A percentile compares a stretch with the other conserved stretches of the same genome.
phyloP scores from a whole-genome alignment of 2,113 vertebrate genomes.

The Oreotrochilus melanogaster region DNA sequence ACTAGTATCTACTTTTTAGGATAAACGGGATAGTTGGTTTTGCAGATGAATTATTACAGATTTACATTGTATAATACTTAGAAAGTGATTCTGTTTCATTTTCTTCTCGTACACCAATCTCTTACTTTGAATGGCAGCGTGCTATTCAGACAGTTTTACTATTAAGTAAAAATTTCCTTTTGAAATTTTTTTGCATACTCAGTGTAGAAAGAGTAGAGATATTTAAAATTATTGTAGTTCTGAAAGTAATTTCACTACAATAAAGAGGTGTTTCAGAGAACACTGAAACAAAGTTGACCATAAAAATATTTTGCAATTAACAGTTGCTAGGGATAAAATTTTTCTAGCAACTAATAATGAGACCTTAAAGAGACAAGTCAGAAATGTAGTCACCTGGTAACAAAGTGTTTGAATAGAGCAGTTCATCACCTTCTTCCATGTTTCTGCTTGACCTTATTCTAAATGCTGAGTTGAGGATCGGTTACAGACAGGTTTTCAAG shows the following conservation, averaged over 20 bases:
- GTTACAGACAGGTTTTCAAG: background rate
- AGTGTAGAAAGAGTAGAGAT: background rate
- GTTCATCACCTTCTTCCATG: background rate
- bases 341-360: background rate
- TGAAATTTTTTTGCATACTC: rapidly evolving
- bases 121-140: background rate
- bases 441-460: background rate
- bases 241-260: background rate
- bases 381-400: background rate
- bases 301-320: background rate
- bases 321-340: background rate
- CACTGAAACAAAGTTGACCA: background rate
- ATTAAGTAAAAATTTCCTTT: background rate
- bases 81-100: background rate
- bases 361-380: background rate
- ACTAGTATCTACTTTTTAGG: background rate
- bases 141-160: background rate
- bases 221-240: background rate
- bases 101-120: background rate
- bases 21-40: background rate
- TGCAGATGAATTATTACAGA: background rate
- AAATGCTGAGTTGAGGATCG: background rate
- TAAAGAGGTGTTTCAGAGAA: background rate
- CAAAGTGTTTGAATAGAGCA: background rate
- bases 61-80: background rate